These are phyloP conservation scores for Bos javanicus DNA, from an alignment of 2,113 vertebrate species.

Conservation along the genomic window DNA sequence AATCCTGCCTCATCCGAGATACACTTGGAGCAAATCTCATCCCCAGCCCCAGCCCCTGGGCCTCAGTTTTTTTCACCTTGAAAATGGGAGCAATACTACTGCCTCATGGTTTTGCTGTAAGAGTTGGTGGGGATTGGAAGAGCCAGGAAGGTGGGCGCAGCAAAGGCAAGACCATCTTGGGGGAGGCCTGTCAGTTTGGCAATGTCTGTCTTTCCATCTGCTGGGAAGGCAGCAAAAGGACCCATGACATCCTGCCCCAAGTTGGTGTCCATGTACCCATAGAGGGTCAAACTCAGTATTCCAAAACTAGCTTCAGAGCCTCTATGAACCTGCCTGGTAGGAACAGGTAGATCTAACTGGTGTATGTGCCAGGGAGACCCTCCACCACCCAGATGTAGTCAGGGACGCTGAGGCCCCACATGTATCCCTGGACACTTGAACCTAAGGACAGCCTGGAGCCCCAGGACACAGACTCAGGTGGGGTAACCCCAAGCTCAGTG, in stretches of 20 bases:
- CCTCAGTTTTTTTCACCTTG: not conserved
- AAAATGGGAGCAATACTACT: not conserved
- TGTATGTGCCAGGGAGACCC: accelerated
- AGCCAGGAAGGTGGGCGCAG: not conserved
- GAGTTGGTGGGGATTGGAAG: not conserved
- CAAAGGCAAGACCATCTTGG: not conserved
- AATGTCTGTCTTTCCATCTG: not conserved
- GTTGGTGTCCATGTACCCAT: not conserved
- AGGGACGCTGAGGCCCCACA: too few relatives aligned
- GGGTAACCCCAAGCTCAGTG: accelerated
- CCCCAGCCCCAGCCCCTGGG: accelerated
- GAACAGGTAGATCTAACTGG: not conserved
- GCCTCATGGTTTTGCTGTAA: not conserved
- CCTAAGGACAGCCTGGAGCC: not conserved
- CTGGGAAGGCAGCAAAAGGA: not conserved
- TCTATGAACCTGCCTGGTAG: not conserved
- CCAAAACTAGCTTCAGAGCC: not conserved
- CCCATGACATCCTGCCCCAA: accelerated
- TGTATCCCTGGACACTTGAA: not conserved
- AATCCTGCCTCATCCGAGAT: not conserved
- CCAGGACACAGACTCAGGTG: not conserved
- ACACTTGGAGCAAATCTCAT: accelerated
- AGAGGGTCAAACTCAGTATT: not conserved
- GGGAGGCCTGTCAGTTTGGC: accelerated
- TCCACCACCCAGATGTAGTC: accelerated